Base-by-base conservation (phyloP, 2,113 vertebrate genomes). In the Platichthys flesus region DNA sequence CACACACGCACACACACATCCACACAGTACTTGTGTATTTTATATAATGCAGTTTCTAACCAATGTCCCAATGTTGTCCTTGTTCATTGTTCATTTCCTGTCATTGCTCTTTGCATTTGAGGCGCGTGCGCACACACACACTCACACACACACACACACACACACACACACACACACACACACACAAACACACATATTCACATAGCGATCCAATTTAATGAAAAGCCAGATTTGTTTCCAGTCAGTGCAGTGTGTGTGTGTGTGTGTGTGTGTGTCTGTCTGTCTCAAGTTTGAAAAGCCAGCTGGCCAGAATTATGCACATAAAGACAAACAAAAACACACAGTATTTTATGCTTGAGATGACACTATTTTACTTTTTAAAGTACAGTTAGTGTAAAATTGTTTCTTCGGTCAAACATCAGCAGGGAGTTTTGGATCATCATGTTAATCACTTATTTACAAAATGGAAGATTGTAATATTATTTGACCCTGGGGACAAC, bases 41-140 rank as follows among this genome's bases (percentile, higher is more conserved):
- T 60, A 75, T 76, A 79, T 78, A 81, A 81, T 72, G 76, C 52
- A 72, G 57, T 63, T 67, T 67, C 67, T 79, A 83, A 56, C 63
- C 51, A 72, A 54, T 42, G 73, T 72, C 61, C 61, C 31, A 40
- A 8, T 76, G 28, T 74, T 74, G 68, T 71, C 82, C 77, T 83
- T 78, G 74, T 66, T 69, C 26, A 8, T 42, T 71, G 61, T 76
- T 89, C 67, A 85, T 88, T 79, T 85, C 61, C 70, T 47, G 31
- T 61, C 64, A 85, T 78, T 79, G 72, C 76, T 79, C 71, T 85
- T 81, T 61, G 62, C 24, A 20, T 63, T 45, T 42, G 9, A 76
- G 60, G 26, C 47, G 35, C 24, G 56, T 16, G 16, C 23, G 9
- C n/a, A 12, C 20, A 26, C 63, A 37, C 31, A 71, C 55, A 56